These are phyloP conservation scores for Mormyrus lacerda DNA, from an alignment of 2,113 vertebrate genomes.

Conservation along the genomic window DNA sequence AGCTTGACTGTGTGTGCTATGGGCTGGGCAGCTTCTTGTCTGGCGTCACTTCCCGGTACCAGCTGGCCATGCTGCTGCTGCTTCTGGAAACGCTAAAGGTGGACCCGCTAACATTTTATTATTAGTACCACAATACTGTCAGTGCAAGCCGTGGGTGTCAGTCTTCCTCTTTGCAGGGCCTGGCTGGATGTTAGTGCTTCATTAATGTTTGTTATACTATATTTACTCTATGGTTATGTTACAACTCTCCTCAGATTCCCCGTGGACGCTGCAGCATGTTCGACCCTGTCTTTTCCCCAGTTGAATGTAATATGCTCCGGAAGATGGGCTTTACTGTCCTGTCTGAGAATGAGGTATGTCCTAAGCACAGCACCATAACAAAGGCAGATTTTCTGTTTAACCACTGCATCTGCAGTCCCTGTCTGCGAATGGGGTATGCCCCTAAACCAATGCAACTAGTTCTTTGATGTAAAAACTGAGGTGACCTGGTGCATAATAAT, in stretches of 20 bases:
- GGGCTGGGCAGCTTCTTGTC: slow-evolving; percentile 78
- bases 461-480: too few species aligned
- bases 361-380: not conserved
- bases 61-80: slow-evolving; percentile 79
- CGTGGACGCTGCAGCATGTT: slow-evolving; percentile 57
- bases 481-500: too few species aligned
- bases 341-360: slow-evolving; percentile 75
- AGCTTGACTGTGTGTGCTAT: slow-evolving; percentile 70
- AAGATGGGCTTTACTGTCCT: slow-evolving; percentile 68
- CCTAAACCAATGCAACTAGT: too few species aligned
- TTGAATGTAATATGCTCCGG: slow-evolving; percentile 59
- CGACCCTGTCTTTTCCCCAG: slow-evolving; percentile 72
- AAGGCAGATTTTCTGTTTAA: not conserved
- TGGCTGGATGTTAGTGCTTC: not conserved
- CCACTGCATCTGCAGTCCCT: not conserved
- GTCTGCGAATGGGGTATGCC: too few species aligned
- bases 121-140: not conserved
- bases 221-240: not conserved
- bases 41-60: slow-evolving; percentile 64
- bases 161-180: not conserved
- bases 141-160: not conserved
- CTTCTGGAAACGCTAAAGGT: slow-evolving; percentile 75
- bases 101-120: not conserved
- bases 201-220: slow-evolving; percentile 40
- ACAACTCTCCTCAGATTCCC: slow-evolving; percentile 44